These are phyloP conservation scores for Acronicta alni DNA, from an alignment of 2,888 invertebrate species.

Conservation along the genomic window DNA sequence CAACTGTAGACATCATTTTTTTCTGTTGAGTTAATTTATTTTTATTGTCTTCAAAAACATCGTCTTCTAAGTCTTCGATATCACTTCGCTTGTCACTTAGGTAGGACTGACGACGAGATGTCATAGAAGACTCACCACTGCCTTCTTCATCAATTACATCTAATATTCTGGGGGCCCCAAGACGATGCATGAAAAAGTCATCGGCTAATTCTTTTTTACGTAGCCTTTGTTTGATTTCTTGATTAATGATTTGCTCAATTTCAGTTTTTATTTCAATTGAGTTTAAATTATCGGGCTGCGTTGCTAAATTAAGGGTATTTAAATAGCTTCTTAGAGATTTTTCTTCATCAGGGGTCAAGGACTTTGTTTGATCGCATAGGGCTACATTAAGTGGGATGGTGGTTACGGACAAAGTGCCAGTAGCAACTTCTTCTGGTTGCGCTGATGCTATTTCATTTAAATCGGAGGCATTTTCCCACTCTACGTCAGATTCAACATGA, in stretches of 20 bases:
- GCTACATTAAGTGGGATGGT: constrained; percentile 82
- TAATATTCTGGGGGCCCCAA: constrained; percentile 91
- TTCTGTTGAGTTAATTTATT: constrained; percentile 63
- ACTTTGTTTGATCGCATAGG: constrained; percentile 76
- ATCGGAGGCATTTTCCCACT: constrained; percentile 88
- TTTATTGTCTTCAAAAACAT: constrained; percentile 81
- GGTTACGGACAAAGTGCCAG: constrained; percentile 77
- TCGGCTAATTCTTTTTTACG: constrained; percentile 81
- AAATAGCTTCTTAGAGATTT: constrained; percentile 87
- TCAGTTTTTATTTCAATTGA: constrained; percentile 81
- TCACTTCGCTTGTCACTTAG: constrained; percentile 84
- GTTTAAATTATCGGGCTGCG: constrained; percentile 79
- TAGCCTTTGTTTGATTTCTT: constrained; percentile 80
- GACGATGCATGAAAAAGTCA: constrained; percentile 76
- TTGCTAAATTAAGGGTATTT: constrained; percentile 88
- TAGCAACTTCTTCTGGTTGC: constrained; percentile 69
- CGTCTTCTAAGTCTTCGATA: constrained; percentile 85
- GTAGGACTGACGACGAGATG: constrained; percentile 88
- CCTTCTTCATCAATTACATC: constrained; percentile 94
- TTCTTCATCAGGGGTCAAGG: constrained; percentile 89
- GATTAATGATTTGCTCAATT: constrained; percentile 82
- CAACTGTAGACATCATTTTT: constrained; percentile 58
- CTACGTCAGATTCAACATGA: constrained; percentile 91
- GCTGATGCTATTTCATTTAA: constrained; percentile 63
- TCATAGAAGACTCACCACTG: constrained; percentile 90